Evolutionary conservation across 1,140 invertebrate species (phyloP).

Genomic region (Chironomus tepperi): DNA sequence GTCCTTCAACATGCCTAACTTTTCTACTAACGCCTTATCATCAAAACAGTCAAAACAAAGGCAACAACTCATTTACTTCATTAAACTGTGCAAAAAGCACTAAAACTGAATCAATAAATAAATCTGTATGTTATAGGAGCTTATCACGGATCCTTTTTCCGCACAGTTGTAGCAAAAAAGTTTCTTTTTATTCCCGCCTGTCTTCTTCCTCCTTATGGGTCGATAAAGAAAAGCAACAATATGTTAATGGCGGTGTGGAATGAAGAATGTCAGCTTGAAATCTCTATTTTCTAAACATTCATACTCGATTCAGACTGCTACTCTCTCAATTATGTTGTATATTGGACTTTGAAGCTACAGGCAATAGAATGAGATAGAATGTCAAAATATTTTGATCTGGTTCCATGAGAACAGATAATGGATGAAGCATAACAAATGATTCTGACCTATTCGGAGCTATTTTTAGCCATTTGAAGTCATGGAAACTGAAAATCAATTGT

Average conservation of each 20-base stretch:
- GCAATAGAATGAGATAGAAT: neutral
- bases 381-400: too few relatives aligned
- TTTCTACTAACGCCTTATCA: too few relatives aligned
- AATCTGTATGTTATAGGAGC: neutral
- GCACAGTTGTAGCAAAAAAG: neutral
- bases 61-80: too few relatives aligned
- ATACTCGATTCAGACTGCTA: neutral
- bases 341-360: neutral
- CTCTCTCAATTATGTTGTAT: neutral
- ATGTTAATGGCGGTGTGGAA: neutral
- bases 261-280: neutral
- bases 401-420: too few relatives aligned
- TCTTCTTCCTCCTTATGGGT: neutral
- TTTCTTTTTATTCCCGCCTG: neutral
- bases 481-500: too few relatives aligned
- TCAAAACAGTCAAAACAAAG: too few relatives aligned
- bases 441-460: neutral
- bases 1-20: too few relatives aligned
- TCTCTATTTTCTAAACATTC: neutral
- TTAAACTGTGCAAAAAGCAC: neutral
- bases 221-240: neutral
- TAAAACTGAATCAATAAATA: constrained; percentile 1
- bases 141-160: constrained; percentile 12
- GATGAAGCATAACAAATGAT: too few relatives aligned
- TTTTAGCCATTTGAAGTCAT: neutral